Conservation (phyloP, 2,113 vertebrate genomes). For the Vanacampus margaritifer region DNA sequence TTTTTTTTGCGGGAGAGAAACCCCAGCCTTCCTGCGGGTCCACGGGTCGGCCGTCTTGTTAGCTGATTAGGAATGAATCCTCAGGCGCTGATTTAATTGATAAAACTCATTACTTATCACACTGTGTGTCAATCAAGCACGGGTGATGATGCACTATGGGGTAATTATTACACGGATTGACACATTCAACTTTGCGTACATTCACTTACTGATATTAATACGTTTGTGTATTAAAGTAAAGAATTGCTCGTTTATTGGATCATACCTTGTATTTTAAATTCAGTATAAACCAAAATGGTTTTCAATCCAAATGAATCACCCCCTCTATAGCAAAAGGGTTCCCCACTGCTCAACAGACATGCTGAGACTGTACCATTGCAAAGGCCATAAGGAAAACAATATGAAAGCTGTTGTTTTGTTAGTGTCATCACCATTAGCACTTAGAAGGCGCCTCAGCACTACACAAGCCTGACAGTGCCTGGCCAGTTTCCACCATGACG, state of each 20-base stretch:
- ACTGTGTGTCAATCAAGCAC: slow-evolving; percentile 2
- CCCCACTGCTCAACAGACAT: not conserved
- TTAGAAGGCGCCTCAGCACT: slow-evolving; percentile 46
- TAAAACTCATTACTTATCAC: slow-evolving; percentile 25
- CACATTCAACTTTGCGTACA: not conserved
- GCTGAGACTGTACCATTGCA: slow-evolving; percentile 9
- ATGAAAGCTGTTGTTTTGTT: slow-evolving; percentile 7
- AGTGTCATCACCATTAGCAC: slow-evolving; percentile 63
- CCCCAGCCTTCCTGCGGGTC: slow-evolving; percentile 32
- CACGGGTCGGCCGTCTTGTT: slow-evolving; percentile 24
- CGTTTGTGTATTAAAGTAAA: no score
- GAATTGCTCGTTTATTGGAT: no score
- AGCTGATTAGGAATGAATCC: slow-evolving; percentile 39
- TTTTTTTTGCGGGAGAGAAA: slow-evolving; percentile 30
- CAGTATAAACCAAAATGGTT: not conserved
- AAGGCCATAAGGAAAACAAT: slow-evolving; percentile 21
- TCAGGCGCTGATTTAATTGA: slow-evolving; percentile 28
- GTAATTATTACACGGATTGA: not conserved
- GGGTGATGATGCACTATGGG: slow-evolving; percentile 4
- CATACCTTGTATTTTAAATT: no score
- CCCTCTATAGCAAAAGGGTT: not conserved
- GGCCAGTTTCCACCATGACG: slow-evolving; percentile 34
- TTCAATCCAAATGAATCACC: not conserved
- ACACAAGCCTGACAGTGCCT: slow-evolving; percentile 42
- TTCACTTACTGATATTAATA: no score